Percentiles rank a stretch among this genome's conserved stretches.
Conservation (phyloP, 2,113 vertebrate species). For the Taxidea taxus region DNA sequence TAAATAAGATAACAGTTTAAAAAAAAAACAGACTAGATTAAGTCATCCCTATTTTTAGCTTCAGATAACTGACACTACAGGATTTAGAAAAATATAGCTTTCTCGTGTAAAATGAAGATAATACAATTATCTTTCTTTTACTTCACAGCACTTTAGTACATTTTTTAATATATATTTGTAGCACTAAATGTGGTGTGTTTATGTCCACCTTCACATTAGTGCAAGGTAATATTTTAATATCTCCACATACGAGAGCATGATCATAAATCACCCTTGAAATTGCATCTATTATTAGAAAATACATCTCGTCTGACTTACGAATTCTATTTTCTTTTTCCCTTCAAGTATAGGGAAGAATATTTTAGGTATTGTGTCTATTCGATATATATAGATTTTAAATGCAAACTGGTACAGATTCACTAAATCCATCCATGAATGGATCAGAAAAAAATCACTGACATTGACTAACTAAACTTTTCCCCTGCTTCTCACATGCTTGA, state of each 20-base stretch:
- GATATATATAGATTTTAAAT: slow-evolving; percentile 55
- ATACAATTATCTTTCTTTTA: slow-evolving; percentile 27
- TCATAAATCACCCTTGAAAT: slow-evolving; percentile 58
- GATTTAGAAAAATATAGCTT: slow-evolving; percentile 33
- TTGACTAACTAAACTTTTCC: slow-evolving; percentile 69
- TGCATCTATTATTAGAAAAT: slow-evolving; percentile 56
- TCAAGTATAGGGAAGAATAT: slow-evolving; percentile 44
- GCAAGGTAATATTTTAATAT: slow-evolving; percentile 58
- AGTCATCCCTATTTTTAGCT: slow-evolving; percentile 52
- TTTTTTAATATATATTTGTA: slow-evolving; percentile 26
- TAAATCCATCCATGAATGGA: slow-evolving; percentile 50
- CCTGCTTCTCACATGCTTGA: slow-evolving; percentile 67
- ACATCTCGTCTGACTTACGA: slow-evolving; percentile 34
- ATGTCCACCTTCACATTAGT: slow-evolving; percentile 34
- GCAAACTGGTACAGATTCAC: slow-evolving; percentile 36
- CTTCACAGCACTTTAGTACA: not conserved
- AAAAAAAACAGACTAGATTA: slow-evolving; percentile 23
- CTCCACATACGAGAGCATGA: slow-evolving; percentile 17
- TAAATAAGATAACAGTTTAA: slow-evolving; percentile 4
- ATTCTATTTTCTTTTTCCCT: slow-evolving; percentile 50
- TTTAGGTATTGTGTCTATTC: slow-evolving; percentile 51
- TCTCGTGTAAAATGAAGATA: slow-evolving; percentile 36
- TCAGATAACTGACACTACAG: slow-evolving; percentile 27
- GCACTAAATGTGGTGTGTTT: slow-evolving; percentile 30
- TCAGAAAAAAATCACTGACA: slow-evolving; percentile 42